A percentile compares a stretch with the other conserved stretches of the same genome.
These are phyloP conservation scores for Drosophila micromelanica DNA, from an alignment of 1,140 invertebrate genomes.

Conservation along the genomic window DNA sequence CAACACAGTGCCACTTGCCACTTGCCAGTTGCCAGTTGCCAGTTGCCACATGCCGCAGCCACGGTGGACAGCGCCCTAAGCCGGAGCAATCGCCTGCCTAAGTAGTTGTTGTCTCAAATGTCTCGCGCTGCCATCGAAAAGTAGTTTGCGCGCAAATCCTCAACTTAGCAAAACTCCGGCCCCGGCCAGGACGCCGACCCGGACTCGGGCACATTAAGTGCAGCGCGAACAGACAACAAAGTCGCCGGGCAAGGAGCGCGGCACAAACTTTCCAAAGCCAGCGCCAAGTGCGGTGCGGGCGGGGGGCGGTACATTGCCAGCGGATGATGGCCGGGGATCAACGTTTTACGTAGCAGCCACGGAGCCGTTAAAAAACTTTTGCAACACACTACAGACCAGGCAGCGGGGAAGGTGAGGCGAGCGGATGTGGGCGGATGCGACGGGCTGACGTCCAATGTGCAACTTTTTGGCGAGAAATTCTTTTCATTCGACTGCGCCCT, in stretches of 20 bases:
- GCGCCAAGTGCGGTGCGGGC: constrained; percentile 29
- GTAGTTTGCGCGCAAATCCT: constrained; percentile 84
- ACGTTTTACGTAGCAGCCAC: constrained; percentile 52
- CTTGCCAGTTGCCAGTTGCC: neutral
- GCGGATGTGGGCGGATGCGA: neutral
- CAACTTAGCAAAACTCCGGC: constrained; percentile 75
- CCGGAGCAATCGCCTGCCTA: constrained; percentile 76
- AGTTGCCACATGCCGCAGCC: neutral
- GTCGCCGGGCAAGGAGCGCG: constrained; percentile 35
- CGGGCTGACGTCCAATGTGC: constrained; percentile 31
- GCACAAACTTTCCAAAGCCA: constrained; percentile 54
- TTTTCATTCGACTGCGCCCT: constrained; percentile 73
- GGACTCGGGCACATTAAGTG: constrained; percentile 67
- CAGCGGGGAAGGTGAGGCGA: neutral
- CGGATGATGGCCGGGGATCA: constrained; percentile 77
- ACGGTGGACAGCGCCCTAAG: constrained; percentile 59
- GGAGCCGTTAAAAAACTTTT: constrained; percentile 37
- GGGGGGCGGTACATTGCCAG: constrained; percentile 42
- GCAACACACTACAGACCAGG: constrained; percentile 27
- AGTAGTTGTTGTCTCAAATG: constrained; percentile 76
- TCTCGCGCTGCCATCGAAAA: constrained; percentile 69
- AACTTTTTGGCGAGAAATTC: constrained; percentile 65
- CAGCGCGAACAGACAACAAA: constrained; percentile 72
- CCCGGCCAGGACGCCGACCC: constrained; percentile 12
- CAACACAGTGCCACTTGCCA: constrained; percentile 65